Evolutionary conservation across 2,888 invertebrate genomes (phyloP), one percentile per base, ranked within the genome.

Genomic region (Drosophila macrospina): DNA sequence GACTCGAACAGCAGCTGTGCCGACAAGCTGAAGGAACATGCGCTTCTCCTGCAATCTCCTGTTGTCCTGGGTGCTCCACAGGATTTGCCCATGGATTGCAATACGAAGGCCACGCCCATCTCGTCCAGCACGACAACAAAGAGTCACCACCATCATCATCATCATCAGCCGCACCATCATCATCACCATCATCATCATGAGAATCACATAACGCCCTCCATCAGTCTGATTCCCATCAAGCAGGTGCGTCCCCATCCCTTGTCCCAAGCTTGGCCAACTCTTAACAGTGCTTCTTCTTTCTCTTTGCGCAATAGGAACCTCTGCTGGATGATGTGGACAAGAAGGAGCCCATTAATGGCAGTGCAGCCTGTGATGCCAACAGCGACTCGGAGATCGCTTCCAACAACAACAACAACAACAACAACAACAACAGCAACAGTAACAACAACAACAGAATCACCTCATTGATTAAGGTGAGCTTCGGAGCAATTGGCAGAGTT

Each of bases 151-250:
- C 87, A 87, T 50, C 68, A 55, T 11, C 86, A 87, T 56, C 72
- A 61, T 13, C 78, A 77, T 39, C 13, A 20, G 8, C 45, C 13
- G 8, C 81, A 96, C 26, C 86, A 82, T 72, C 89, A 82, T 64
- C 90, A 91, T 69, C 88, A 89, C 26, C 90, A 88, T 68, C 91
- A 89, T 62, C 91, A 91, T 75, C 89, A 89, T 60, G 92, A 92
- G 68, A 91, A 91, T 73, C 93, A 93, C 82, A 96, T 97, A 90
- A 96, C 96, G 83, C 97, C 97, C 20, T 97, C 96, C 74, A 97
- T 97, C 86, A 96, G 96, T 39, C 93, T 97, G 57, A 97, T 97
- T 93, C 97, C 97, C 65, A 97, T 97, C 78, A 97, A 97, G 92
- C 96, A 96, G 93, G 94, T 94, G 89, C 89, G 84, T 79, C 47